phyloP scores from a whole-genome alignment of 2,797 vertebrate genomes.

The Oceanodroma leucorhoa region DNA sequence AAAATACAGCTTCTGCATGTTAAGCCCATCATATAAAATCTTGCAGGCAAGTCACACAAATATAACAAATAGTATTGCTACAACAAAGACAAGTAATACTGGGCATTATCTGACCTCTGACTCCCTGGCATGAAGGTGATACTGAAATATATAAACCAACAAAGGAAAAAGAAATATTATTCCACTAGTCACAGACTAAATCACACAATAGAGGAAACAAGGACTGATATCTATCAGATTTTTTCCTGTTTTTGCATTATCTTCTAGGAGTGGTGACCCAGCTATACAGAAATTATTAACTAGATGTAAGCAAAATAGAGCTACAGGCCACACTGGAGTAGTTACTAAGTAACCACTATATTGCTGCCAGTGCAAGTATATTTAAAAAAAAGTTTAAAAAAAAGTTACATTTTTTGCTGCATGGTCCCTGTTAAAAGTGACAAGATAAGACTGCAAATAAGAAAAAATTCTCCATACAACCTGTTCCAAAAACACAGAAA shows the following conservation, averaged over 20 bases:
- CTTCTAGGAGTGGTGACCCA: not conserved
- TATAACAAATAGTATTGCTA: not conserved
- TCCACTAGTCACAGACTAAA: not conserved
- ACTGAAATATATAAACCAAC: not conserved
- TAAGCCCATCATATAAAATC: not conserved
- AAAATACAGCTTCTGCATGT: not conserved
- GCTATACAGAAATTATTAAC: not conserved
- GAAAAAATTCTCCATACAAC: not conserved
- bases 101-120: not conserved
- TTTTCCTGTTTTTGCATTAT: not conserved
- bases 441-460: not conserved
- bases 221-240: not conserved
- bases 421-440: not conserved
- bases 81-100: not conserved
- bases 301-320: not conserved
- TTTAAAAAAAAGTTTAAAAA: not conserved
- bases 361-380: not conserved
- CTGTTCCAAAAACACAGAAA: not conserved
- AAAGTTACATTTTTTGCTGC: not conserved
- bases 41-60: not conserved
- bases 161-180: not conserved
- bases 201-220: not conserved
- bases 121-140: not conserved
- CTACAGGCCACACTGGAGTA: not conserved
- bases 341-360: not conserved